Base-by-base conservation (phyloP, 2,888 invertebrate species). In the Hemistola chrysoprasaria region DNA sequence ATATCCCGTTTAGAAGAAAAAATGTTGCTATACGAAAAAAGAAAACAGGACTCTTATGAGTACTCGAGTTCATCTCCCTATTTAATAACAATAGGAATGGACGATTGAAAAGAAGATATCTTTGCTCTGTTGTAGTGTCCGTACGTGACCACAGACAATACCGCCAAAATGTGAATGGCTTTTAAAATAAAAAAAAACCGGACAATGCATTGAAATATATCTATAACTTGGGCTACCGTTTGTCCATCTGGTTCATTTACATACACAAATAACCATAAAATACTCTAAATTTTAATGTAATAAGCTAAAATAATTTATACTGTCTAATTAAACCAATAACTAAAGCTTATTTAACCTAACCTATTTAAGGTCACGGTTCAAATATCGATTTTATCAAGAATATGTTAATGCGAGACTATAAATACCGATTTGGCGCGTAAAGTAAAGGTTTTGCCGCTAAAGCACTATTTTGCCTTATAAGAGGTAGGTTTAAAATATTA, bases 81-180 rank as follows among this genome's bases (percentile, higher is more conserved):
- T 16, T 16, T 16, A 4, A 4, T 3, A 2, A 51, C 29, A 29
- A 33, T 11, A 36, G 42, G 40, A 47, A 57, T 32, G 49, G 40
- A 50, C 39, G 39, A 37, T 16, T 16, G 16, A 16, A 16, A 16
- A 16, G n/a, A n/a, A n/a, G 16, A 16, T 16, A 16, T 16, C 16
- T 16, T n/a, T 16, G 16, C 16, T 16, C 4, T 16, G n/a, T 4
- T 16, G 16, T 16, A 78, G 76, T 70, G 56, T 53, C 51, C 54
- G 69, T 59, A 85, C 87, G 87, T 87, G 87, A 87, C 84, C 79
- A 72, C 50, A 73, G 74, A 86, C 83, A 86, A 86, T 77, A 56
- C 40, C 47, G 48, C 53, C 59, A 56, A 65, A 65, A 62, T 63
- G 56, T 58, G 55, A 58, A 48, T 49, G 50, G 57, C 47, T 51